phyloP scores from a whole-genome alignment of 2,888 invertebrate genomes.

The Sepiola atlantica region DNA sequence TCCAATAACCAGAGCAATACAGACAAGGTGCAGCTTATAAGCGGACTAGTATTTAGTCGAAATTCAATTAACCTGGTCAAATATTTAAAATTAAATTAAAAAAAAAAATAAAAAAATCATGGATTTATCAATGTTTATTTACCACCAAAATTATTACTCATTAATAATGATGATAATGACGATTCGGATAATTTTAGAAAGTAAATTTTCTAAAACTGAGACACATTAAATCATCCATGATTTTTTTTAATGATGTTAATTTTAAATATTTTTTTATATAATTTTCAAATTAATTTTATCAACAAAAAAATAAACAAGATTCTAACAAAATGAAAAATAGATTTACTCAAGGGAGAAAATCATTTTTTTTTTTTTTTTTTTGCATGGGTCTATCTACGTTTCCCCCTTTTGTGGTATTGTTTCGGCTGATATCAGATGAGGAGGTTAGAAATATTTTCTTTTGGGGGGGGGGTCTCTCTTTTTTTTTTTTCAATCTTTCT shows the following conservation, averaged over 20 bases:
- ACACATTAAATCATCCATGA: not conserved
- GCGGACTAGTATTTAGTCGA: not conserved
- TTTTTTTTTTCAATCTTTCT: not conserved
- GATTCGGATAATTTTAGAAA: not conserved
- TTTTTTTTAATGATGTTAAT: not conserved
- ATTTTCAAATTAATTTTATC: not conserved
- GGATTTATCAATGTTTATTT: not conserved
- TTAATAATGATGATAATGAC: not conserved
- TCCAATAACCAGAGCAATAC: not conserved
- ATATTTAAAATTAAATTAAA: not conserved
- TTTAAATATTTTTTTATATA: not conserved
- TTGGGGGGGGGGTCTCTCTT: too few species aligned
- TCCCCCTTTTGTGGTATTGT: not conserved
- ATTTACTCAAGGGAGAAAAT: not conserved
- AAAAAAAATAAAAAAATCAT: not conserved
- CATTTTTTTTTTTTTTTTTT: not conserved
- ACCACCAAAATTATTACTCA: not conserved
- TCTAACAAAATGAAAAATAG: not conserved
- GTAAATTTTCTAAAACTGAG: not conserved
- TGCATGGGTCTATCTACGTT: not conserved
- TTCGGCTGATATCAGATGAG: slow-evolving; percentile 32
- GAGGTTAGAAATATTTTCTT: slow-evolving; percentile 11
- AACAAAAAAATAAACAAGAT: not conserved
- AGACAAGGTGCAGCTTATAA: not conserved
- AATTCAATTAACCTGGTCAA: not conserved